Conservation (phyloP, 2,797 vertebrate genomes). For the Phoebastria nigripes region DNA sequence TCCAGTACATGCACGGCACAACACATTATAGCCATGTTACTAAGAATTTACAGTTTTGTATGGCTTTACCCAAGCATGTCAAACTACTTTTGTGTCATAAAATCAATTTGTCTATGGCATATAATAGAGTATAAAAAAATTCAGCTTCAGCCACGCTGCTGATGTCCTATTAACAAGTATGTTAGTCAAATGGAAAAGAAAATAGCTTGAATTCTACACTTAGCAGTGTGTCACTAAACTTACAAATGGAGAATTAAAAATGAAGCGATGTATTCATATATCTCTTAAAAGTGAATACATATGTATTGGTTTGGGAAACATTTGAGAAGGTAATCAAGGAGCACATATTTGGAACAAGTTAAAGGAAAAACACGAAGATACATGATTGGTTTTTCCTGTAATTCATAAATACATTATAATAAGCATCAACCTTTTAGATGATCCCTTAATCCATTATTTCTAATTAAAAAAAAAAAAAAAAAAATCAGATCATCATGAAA, state of each 20-base stretch:
- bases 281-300: not conserved
- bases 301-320: not conserved
- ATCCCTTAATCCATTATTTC: not conserved
- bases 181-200: not conserved
- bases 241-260: not conserved
- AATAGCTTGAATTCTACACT: not conserved
- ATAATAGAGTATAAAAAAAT: not conserved
- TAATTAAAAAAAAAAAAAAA: not conserved
- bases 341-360: not conserved
- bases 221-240: not conserved
- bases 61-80: not conserved
- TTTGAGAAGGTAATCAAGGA: not conserved
- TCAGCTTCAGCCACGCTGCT: not conserved
- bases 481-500: not conserved
- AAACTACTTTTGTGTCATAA: not conserved
- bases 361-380: not conserved
- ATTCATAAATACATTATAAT: not conserved
- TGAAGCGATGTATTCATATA: not conserved
- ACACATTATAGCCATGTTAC: not conserved
- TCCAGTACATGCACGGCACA: accelerated
- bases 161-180: not conserved
- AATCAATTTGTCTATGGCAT: not conserved
- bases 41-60: not conserved
- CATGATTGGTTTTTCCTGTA: not conserved
- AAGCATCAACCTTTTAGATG: not conserved